Evolutionary conservation across 1,140 invertebrate species (phyloP), one percentile per base, ranked within the genome.

Genomic region (Ceratoteleas bidentatus): DNA sequence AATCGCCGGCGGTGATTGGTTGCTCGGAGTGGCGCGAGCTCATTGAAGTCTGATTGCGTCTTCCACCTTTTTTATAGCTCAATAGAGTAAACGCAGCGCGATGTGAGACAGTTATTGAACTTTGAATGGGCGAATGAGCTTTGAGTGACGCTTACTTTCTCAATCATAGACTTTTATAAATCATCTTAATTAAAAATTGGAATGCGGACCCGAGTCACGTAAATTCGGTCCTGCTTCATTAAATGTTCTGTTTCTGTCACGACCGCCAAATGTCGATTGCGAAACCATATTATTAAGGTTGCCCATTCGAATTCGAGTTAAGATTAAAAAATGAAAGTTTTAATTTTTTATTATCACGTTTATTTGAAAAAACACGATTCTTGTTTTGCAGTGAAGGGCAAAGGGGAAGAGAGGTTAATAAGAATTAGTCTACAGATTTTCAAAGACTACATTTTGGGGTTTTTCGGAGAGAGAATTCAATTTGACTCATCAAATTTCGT

Each of bases 41-140:
- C 56, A 50, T 70, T 70, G 40, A 60, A 60, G 56, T 60, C 56
- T 61, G 66, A 70, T 70, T 61, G 56, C 66, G 36, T 40, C 56
- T 69, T 70, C 56, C 24, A 52, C 45, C 47, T 38, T 57, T 70
- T 70, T 70, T 70, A 60, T 60, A 14, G 32, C 33, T 69, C 65
- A 58, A 69, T 69, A 58, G 65, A 69, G 54, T 68, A 62, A 62
- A 62, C 52, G 49, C 40, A 34, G 53, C 36, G 14, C 14, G 49
- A 56, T 68, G 52, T 34, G 53, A 68, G 64, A 56, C 40, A 68
- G 52, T 40, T 68, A 68, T 68, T 68, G 64, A 54, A 56, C 53
- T 68, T 56, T 68, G 38, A 68, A 68, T 68, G 64, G 52, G 33
- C 53, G 53, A 56, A 68, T 56, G 50, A 54, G 62, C 36, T 66